Conservation (phyloP, 2,797 vertebrate genomes). For the Phrynocephalus guinanensis region DNA sequence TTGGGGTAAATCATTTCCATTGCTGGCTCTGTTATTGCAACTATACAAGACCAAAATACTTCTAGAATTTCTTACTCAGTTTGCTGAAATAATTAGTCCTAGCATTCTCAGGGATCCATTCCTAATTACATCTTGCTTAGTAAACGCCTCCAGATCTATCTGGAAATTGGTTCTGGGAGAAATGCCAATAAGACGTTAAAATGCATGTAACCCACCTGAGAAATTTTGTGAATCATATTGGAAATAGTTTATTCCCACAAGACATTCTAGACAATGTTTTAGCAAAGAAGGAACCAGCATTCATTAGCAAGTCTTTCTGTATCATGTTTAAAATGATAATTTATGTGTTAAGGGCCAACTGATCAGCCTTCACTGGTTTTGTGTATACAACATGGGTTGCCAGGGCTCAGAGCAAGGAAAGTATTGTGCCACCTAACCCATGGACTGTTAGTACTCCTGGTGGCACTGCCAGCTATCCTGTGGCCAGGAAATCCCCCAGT, state of each 20-base stretch:
- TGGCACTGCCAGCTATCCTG: no score
- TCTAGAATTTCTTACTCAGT: neutral
- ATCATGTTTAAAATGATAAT: neutral
- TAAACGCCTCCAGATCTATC: neutral
- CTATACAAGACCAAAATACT: neutral
- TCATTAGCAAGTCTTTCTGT: neutral
- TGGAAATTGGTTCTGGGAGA: neutral
- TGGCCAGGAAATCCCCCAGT: no score
- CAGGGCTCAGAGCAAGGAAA: no score
- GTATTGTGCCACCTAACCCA: no score
- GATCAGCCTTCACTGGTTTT: neutral
- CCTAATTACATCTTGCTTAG: neutral
- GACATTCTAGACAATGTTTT: neutral
- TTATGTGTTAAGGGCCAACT: neutral
- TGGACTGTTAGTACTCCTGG: no score
- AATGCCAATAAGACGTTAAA: neutral
- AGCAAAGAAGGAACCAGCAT: neutral
- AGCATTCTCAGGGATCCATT: neutral
- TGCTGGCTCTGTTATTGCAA: neutral
- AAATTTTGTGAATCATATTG: neutral
- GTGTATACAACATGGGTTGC: neutral
- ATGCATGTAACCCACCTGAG: neutral
- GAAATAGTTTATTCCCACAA: neutral
- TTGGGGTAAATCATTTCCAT: neutral
- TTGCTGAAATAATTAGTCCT: neutral